Evolutionary conservation across 2,113 vertebrate genomes (phyloP).

Genomic region (Oceanites oceanicus): DNA sequence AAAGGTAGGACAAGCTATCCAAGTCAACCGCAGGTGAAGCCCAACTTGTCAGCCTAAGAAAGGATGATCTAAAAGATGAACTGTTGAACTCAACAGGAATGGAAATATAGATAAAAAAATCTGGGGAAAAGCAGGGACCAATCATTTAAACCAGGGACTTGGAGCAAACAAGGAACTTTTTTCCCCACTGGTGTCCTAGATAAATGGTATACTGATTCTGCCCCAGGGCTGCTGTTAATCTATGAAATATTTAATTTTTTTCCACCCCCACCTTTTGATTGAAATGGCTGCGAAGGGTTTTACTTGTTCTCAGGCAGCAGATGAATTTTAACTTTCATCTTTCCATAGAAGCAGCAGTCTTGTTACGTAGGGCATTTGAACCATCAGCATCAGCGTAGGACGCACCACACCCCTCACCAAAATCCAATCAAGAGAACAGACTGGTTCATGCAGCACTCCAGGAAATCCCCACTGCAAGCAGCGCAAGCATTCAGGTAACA

Average conservation of each 20-base stretch:
- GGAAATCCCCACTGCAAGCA: background rate
- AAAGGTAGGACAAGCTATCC: background rate
- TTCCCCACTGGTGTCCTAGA: background rate
- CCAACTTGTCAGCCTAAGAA: background rate
- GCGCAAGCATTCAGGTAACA: background rate
- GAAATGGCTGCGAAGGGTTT: background rate
- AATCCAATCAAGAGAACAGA: background rate
- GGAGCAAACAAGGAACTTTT: background rate
- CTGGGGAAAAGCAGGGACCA: background rate
- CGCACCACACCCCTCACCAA: background rate
- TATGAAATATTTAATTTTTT: background rate
- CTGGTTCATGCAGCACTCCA: background rate
- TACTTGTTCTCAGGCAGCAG: background rate
- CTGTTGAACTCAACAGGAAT: background rate
- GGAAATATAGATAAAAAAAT: background rate
- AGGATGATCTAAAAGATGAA: background rate
- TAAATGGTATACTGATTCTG: background rate
- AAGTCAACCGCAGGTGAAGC: background rate
- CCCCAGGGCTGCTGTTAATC: background rate
- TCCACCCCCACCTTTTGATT: background rate
- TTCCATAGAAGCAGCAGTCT: background rate
- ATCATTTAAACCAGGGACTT: background rate
- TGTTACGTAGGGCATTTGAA: background rate
- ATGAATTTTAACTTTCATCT: background rate
- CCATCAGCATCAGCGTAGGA: background rate